Base-by-base conservation (phyloP, 2,797 vertebrate genomes). In the Halcyon smyrnensis region DNA sequence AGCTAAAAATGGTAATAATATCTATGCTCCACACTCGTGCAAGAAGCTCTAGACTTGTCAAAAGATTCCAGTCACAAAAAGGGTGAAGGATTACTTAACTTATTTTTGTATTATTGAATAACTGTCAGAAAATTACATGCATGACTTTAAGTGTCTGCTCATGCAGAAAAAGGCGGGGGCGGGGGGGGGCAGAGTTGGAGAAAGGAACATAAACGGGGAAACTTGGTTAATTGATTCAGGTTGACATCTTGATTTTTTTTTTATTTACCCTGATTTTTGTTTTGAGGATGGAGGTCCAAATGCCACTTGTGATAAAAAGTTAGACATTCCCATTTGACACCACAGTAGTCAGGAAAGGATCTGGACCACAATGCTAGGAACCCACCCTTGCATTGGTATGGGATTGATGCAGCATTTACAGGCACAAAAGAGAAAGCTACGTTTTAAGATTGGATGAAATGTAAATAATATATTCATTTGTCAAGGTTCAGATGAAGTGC, bases 401-500 rank as follows among this genome's bases (percentile, higher is more conserved):
- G 25, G 25, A 71, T 46, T 80, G 45, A 37, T 62, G 36, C 53
- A 12, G 13, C 64, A 88, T 48, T 53, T 71, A 75, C 1, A 34
- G 34, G 48, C 39, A 3, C 68, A 67, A 67, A 76, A 80, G 36
- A 64, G 73, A 91, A 93, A 90, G 48, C 17, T 45, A 53, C 39
- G 65, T 86, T 91, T 91, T 91, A 94, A 70, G 78, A 96, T 67
- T 56, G 90, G 78, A 67, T 68, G 28, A 89, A 92, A 86, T 84
- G 84, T 93, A 94, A 88, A 94, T 95, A 96, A 93, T 59, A 34
- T 78, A 91, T 32, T 89, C 39, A 95, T 95, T 87, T 90, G 85
- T 95, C 6, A 3, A 89, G 91, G 95, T 92, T 95, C 96, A 96
- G 88, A 95, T 89, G 69, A 96, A 65, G 51, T 50, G n/a, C 90